These are phyloP conservation scores for Spermophilus dauricus DNA, from an alignment of 2,113 vertebrate genomes.

Conservation along the genomic window DNA sequence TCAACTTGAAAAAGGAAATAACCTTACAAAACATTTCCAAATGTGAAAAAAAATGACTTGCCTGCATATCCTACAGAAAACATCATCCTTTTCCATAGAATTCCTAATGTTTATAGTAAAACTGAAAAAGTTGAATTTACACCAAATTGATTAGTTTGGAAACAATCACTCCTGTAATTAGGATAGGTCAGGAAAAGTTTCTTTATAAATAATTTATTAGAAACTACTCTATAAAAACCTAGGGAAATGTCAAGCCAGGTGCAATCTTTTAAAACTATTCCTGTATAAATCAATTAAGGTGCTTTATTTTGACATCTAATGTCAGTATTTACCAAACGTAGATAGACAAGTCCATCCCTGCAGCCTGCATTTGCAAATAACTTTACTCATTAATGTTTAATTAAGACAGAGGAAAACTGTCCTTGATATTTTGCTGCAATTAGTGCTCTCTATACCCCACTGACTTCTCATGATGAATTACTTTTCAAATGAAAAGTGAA, in stretches of 20 bases:
- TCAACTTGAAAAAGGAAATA: neutral
- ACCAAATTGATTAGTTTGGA: constrained; percentile 89
- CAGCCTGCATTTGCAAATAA: constrained; percentile 91
- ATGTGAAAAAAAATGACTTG: neutral
- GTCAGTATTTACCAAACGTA: constrained; percentile 91
- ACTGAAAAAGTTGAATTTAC: constrained; percentile 80
- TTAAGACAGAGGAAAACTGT: constrained; percentile 93
- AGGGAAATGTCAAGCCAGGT: constrained; percentile 88
- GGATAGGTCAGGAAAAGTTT: constrained; percentile 86
- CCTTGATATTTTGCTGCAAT: constrained; percentile 93
- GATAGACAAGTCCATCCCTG: constrained; percentile 90
- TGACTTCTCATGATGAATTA: constrained; percentile 93
- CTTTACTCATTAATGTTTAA: constrained; percentile 93
- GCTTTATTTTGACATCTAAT: constrained; percentile 90
- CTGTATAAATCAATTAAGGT: constrained; percentile 92
- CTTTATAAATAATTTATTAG: constrained; percentile 91
- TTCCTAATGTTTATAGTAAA: constrained; percentile 44
- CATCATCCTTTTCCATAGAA: neutral
- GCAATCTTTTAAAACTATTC: constrained; percentile 88
- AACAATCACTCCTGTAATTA: constrained; percentile 89
- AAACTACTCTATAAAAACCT: constrained; percentile 87
- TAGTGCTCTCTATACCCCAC: constrained; percentile 91
- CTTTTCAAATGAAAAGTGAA: constrained; percentile 93
- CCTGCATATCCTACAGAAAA: neutral
- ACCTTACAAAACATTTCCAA: neutral